These are phyloP conservation scores for Otus sunia DNA, from an alignment of 2,113 vertebrate species.

Conservation along the genomic window DNA sequence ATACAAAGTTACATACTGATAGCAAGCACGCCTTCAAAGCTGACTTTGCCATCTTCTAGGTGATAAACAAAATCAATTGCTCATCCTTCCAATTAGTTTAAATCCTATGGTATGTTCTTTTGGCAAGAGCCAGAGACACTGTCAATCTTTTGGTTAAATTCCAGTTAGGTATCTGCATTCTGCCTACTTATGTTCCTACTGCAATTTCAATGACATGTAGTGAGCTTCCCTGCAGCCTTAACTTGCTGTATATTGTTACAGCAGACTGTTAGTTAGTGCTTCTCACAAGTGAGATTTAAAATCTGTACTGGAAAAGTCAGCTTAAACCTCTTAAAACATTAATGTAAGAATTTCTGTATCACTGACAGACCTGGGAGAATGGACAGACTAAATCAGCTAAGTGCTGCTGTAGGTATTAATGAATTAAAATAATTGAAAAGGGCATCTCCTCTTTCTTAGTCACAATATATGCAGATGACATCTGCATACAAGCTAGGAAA, in stretches of 20 bases:
- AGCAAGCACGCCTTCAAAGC: not conserved
- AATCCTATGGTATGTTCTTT: not conserved
- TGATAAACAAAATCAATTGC: not conserved
- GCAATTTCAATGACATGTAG: not conserved
- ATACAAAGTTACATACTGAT: not conserved
- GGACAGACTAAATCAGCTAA: not conserved
- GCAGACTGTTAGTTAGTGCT: not conserved
- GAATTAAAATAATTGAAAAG: not conserved
- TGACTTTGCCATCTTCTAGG: not conserved
- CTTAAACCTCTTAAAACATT: not conserved
- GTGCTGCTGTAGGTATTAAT: not conserved
- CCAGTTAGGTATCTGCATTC: slow-evolving; percentile 27
- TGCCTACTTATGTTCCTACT: not conserved
- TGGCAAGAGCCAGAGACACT: slow-evolving; percentile 7
- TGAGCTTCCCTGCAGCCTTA: not conserved
- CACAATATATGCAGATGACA: not conserved
- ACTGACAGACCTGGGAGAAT: not conserved
- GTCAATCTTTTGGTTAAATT: slow-evolving; percentile 35
- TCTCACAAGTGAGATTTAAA: not conserved
- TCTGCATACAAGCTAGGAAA: not conserved
- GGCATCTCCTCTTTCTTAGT: not conserved
- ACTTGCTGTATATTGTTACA: not conserved
- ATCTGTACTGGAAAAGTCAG: not conserved
- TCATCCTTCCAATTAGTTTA: not conserved
- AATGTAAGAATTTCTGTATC: not conserved